Percentiles rank a stretch among this genome's conserved stretches.
Conservation (phyloP, 2,113 vertebrate species). For the Myodes glareolus region DNA sequence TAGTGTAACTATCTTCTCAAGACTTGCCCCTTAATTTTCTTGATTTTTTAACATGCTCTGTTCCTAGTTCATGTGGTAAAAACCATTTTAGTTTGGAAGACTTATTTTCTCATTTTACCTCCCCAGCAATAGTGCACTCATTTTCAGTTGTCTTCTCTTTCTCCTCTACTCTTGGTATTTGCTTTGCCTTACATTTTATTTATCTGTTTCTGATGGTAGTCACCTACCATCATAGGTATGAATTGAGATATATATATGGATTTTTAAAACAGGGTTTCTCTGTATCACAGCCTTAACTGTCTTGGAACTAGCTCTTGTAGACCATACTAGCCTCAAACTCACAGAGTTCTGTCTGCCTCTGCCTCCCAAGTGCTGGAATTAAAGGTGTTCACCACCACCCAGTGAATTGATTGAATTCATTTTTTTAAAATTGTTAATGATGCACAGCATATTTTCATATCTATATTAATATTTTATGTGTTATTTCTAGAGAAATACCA, state of each 20-base stretch:
- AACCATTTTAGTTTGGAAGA: background rate
- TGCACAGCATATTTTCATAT: background rate
- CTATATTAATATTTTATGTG: background rate
- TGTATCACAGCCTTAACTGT: no score
- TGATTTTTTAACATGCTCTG: background rate
- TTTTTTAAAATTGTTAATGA: background rate
- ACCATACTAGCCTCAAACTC: no score
- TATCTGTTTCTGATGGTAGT: background rate
- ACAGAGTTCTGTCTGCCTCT: no score
- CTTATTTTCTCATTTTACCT: background rate
- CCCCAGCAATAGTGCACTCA: no score
- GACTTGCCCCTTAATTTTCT: background rate
- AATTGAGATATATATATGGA: no score
- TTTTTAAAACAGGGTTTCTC: no score
- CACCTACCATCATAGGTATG: accelerated
- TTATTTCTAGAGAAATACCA: background rate
- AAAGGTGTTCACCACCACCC: no score
- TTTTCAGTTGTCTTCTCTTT: background rate
- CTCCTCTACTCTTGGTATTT: background rate
- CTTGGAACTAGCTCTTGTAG: no score
- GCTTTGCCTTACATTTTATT: background rate
- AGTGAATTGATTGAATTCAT: background rate
- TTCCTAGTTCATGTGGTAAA: background rate
- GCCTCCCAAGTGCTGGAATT: no score
- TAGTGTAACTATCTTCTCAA: background rate